phyloP scores from a whole-genome alignment of 2,113 vertebrate species.

The Crotalus tigris region DNA sequence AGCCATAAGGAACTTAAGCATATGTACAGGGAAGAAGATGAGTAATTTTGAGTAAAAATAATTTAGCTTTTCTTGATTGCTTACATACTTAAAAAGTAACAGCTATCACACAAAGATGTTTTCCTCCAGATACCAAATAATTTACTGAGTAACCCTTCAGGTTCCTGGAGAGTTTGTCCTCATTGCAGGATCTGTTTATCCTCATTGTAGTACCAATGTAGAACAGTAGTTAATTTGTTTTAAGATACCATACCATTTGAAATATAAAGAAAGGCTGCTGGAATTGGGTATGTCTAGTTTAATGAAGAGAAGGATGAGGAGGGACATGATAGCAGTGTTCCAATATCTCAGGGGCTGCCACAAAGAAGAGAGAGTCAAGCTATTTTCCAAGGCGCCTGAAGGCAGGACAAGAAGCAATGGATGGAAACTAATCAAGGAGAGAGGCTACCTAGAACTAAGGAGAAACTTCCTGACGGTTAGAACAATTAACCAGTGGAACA shows the following conservation, averaged over 20 bases:
- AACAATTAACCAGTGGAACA: too few relatives aligned
- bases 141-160: conserved; percentile 23
- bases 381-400: too few relatives aligned
- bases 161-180: conserved; percentile 16
- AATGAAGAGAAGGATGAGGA: too few relatives aligned
- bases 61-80: conserved; percentile 8
- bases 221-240: conserved; percentile 48
- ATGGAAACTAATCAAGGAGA: too few relatives aligned
- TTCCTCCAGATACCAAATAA: background rate
- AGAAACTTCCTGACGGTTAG: too few relatives aligned
- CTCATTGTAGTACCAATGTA: conserved; percentile 27
- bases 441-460: too few relatives aligned
- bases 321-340: too few relatives aligned
- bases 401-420: too few relatives aligned
- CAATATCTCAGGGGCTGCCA: too few relatives aligned
- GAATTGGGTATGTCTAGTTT: too few relatives aligned
- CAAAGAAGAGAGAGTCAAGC: too few relatives aligned
- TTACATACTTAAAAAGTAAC: background rate
- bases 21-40: background rate
- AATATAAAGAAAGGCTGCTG: background rate
- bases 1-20: background rate
- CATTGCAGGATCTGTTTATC: conserved; percentile 19
- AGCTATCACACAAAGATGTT: background rate
- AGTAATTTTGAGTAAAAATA: background rate
- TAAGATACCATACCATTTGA: conserved; percentile 51